Percentiles rank a stretch among this genome's conserved stretches.
These are phyloP conservation scores for Epistrophe grossulariae DNA, from an alignment of 2,888 invertebrate genomes.

Conservation along the genomic window DNA sequence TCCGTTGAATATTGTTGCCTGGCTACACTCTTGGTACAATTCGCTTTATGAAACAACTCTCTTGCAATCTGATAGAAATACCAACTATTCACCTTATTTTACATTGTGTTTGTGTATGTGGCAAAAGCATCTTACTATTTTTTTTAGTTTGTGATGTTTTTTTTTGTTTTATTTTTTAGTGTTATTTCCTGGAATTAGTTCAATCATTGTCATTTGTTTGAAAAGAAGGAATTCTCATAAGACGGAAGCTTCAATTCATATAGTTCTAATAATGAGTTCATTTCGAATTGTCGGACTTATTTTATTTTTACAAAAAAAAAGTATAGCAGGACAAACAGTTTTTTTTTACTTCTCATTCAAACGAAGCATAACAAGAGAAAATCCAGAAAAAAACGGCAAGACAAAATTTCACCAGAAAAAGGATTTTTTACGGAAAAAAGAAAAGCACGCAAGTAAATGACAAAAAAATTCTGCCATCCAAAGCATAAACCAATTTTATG, in stretches of 20 bases:
- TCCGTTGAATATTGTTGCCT: background rate
- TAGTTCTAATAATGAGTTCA: constrained; percentile 7
- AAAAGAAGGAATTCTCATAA: background rate
- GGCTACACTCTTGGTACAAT: background rate
- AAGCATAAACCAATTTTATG: no score
- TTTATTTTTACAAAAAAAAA: background rate
- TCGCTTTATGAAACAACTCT: background rate
- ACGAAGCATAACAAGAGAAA: background rate
- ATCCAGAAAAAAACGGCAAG: background rate
- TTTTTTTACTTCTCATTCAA: background rate
- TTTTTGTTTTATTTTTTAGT: background rate
- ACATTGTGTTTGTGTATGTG: constrained; percentile 1
- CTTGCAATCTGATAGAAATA: constrained; percentile 6
- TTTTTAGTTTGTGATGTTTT: background rate
- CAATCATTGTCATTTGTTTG: constrained; percentile 15
- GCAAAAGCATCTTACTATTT: background rate
- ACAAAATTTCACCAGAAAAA: background rate
- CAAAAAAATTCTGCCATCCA: no score
- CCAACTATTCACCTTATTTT: constrained; percentile 16
- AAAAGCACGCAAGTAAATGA: no score
- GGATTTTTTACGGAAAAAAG: background rate
- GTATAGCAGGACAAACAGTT: background rate
- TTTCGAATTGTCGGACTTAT: background rate
- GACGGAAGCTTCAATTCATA: background rate
- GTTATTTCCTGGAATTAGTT: constrained; percentile 30